Evolutionary conservation across 2,797 vertebrate species (phyloP).

Genomic region (Megaceryle alcyon): DNA sequence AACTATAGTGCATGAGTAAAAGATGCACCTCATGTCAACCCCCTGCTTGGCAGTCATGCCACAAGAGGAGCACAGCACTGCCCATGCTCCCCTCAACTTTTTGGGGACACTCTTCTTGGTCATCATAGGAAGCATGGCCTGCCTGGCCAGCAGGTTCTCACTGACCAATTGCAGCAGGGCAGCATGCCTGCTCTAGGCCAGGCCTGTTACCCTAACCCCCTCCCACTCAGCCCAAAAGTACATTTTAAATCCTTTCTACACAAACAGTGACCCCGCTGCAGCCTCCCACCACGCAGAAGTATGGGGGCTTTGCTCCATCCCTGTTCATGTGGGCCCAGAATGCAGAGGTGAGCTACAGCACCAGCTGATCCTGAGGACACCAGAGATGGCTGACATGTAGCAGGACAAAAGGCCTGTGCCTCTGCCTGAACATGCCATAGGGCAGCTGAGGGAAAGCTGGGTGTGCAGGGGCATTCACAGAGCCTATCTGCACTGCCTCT

Average conservation of each 20-base stretch:
- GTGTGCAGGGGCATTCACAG: too few species aligned
- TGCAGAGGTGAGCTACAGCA: not conserved
- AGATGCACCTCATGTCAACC: rapidly evolving
- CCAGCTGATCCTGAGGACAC: rapidly evolving
- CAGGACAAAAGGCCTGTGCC: not conserved
- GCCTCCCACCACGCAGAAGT: not conserved
- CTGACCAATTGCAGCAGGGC: not conserved
- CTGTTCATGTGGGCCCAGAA: not conserved
- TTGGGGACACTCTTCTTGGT: not conserved
- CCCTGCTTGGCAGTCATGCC: rapidly evolving
- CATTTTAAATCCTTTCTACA: not conserved
- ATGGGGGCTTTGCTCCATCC: rapidly evolving
- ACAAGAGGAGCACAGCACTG: not conserved
- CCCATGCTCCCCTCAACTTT: not conserved
- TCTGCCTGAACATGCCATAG: too few species aligned
- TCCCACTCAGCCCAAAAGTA: not conserved
- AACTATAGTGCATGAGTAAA: rapidly evolving
- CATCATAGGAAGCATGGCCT: rapidly evolving
- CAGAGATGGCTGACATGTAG: rapidly evolving
- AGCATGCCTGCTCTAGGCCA: rapidly evolving
- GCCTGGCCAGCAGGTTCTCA: not conserved
- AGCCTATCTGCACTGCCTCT: not conserved
- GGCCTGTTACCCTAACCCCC: rapidly evolving
- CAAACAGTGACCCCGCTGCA: not conserved
- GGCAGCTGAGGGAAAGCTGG: not conserved